These are phyloP conservation scores for Acronicta psi DNA, from an alignment of 2,888 invertebrate species.

Conservation along the genomic window DNA sequence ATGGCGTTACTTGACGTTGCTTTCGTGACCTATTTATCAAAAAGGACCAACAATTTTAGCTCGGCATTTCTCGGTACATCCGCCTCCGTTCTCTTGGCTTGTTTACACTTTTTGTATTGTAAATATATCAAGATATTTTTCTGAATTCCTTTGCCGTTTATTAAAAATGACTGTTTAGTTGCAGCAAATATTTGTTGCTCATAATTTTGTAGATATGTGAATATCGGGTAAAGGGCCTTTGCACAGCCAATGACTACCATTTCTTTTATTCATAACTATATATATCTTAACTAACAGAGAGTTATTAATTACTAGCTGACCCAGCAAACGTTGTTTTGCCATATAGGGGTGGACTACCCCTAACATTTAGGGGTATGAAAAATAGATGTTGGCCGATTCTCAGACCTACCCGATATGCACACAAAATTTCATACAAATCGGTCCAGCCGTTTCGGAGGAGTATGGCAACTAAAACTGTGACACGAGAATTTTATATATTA, in stretches of 20 bases:
- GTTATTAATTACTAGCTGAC: too few relatives aligned
- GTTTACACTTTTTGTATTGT: constrained; percentile 66
- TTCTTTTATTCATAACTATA: neutral
- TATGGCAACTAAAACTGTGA: too few relatives aligned
- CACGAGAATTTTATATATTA: too few relatives aligned
- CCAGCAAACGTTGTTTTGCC: too few relatives aligned
- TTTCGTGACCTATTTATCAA: constrained; percentile 76
- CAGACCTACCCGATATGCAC: too few relatives aligned
- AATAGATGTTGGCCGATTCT: too few relatives aligned
- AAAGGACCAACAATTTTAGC: constrained; percentile 70
- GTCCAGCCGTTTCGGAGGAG: too few relatives aligned
- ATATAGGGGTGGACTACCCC: too few relatives aligned
- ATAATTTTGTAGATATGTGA: constrained; percentile 43
- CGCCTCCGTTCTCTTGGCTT: constrained; percentile 59
- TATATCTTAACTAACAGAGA: too few relatives aligned
- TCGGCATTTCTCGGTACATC: constrained; percentile 64
- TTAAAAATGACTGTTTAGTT: constrained; percentile 57
- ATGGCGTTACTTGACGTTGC: constrained; percentile 61
- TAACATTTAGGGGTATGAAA: too few relatives aligned
- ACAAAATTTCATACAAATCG: too few relatives aligned
- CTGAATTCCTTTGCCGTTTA: constrained; percentile 54
- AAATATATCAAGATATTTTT: constrained; percentile 66
- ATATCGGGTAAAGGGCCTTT: constrained; percentile 19
- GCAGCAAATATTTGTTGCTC: constrained; percentile 45
- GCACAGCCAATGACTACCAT: neutral